Base-by-base conservation (phyloP, 1,140 invertebrate genomes). In the Ephestia elutella region DNA sequence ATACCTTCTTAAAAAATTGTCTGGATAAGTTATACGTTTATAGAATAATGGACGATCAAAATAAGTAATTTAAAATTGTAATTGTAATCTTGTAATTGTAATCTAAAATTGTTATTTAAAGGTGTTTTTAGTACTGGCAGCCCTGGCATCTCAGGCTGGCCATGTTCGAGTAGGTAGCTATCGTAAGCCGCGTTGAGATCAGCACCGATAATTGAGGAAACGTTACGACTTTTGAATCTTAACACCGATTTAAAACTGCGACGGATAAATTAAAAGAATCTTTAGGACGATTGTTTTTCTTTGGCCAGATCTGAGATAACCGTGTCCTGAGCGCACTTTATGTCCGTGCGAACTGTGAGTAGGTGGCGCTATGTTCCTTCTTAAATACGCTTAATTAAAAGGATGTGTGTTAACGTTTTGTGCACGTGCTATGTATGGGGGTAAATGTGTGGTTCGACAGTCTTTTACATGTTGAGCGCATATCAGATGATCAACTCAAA, bases 231-330 rank as follows among this genome's bases (percentile, higher is more conserved):
- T 71, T 60, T 79, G 80, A 80, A 76, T 80, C 74, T 82, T 75
- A 86, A 82, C 80, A 83, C 73, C 71, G 75, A 79, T 82, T 82
- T 80, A 81, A 82, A 81, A 80, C 71, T 77, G 77, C 75, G 70
- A 78, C 66, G 73, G 78, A 78, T 82, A 85, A 86, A 86, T 83
- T 86, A 86, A 85, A 86, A 75, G 79, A 77, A 82, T 78, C 62
- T 72, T 63, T 55, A 62, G 62, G 65, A 44, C 71, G 72, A 76
- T 79, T 80, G 75, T 82, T 82, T 79, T 75, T 79, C 71, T 70
- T 68, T 73, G 66, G 70, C 69, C 59, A 63, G 72, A 75, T 62
- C 28, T 32, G 62, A 50, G 75, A 78, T 78, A 78, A 73, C 66
- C 62, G 60, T 75, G 71, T 74, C 75, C 59, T 70, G 71, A 73